Evolutionary conservation across 1,140 invertebrate species (phyloP).

Genomic region (Pachypsylla venusta): DNA sequence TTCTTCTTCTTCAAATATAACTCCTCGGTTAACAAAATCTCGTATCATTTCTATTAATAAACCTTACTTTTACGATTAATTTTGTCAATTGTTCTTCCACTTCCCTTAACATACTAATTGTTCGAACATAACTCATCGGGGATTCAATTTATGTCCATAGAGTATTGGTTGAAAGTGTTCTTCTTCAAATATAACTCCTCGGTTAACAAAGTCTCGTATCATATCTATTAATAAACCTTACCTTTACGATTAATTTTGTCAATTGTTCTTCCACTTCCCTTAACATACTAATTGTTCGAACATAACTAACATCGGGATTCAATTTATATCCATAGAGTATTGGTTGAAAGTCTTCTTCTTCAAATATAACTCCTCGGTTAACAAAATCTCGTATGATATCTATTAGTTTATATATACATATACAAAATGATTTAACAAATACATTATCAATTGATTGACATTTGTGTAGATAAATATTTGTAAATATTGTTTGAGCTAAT

Average conservation of each 20-base stretch:
- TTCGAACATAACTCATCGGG: conserved; percentile 66
- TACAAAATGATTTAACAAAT: conserved; percentile 69
- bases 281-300: conserved; percentile 62
- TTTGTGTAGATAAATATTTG: conserved; percentile 88
- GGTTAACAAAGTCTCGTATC: too few relatives aligned
- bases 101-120: conserved; percentile 68
- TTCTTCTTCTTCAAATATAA: conserved; percentile 81
- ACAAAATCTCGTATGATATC: conserved; percentile 82
- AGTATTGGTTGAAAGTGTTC: conserved; percentile 91
- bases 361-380: conserved; percentile 73
- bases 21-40: conserved; percentile 78
- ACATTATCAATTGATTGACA: conserved; percentile 72
- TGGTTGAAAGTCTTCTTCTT: conserved; percentile 93
- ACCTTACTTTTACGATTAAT: conserved; percentile 6
- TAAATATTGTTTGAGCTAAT: conserved; percentile 91
- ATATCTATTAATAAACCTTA: not conserved
- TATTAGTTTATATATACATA: conserved; percentile 76
- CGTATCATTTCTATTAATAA: conserved; percentile 71
- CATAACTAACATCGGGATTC: conserved; percentile 65
- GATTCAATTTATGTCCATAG: conserved; percentile 77
- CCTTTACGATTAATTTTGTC: conserved; percentile 14
- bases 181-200: conserved; percentile 80
- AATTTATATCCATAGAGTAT: conserved; percentile 84
- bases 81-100: conserved; percentile 69
- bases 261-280: conserved; percentile 87